Evolutionary conservation across 2,113 vertebrate species (phyloP), one percentile per base, ranked within the genome.

Genomic region (Heterochromis multidens): DNA sequence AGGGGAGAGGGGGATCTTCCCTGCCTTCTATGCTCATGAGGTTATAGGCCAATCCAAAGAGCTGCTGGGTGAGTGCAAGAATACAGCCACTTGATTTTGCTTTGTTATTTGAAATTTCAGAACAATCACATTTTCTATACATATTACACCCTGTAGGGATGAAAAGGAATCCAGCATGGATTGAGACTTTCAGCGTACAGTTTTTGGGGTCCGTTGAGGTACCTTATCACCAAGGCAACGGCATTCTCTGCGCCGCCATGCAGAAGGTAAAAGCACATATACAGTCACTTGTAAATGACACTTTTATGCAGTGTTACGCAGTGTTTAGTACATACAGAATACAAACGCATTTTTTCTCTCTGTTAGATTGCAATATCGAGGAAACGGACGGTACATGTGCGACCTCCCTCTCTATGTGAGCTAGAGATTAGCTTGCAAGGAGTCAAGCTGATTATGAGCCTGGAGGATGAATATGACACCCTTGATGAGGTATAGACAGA

Each of bases 141-240:
- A 5, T 43, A 2, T 77, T 27, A 3, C 11, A 40, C 76, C 7
- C 0, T 2, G 0, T 85, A 99, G 98, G 97, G 58, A 94, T 97
- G 92, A 99, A 98, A 94, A 95, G 97, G 90, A 97, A 97, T 88
- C 97, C 97, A 3, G 96, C 97, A 43, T 99, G 98, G 98, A 96
- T 98, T 29, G 98, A 99, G 76, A 96, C 96, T 12, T 99, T 97
- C 84, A 96, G 94, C 1, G 98, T 99, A 79, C 98, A 99, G 95
- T 99, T 99, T 94, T 95, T 99, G 94, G 98, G 98, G 80, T 99
- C 98, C 0, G 98, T 99, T 91, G 98, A 99, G 92, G 98, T 99
- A 7, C 98, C 98, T 2, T 97, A 97, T 94, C 98, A 99, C 92
- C 98, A 99, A 93, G 98, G 98, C 82, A 99, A 99, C 0, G 97